These are phyloP conservation scores for Torymus auratus DNA, from an alignment of 2,888 invertebrate species.

Conservation along the genomic window DNA sequence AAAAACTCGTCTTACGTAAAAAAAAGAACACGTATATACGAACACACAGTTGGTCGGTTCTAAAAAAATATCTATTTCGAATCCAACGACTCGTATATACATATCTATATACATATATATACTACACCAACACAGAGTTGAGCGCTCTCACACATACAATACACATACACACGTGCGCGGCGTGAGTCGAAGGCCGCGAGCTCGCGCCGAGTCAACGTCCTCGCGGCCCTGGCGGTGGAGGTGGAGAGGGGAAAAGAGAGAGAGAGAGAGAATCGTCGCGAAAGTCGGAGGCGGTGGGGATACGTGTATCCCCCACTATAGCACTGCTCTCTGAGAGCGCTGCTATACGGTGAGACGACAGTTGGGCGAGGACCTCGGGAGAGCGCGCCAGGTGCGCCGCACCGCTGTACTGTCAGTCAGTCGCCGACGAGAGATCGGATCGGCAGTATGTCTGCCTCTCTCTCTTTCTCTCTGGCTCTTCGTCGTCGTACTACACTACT, in stretches of 20 bases:
- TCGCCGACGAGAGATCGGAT: neutral
- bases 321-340: neutral
- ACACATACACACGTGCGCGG: neutral
- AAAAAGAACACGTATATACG: neutral
- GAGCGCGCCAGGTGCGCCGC: constrained; percentile 55
- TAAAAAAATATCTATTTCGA: constrained; percentile 49
- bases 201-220: constrained; percentile 70
- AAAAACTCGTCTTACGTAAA: constrained; percentile 23
- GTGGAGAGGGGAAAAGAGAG: neutral
- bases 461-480: no score
- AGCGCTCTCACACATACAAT: neutral
- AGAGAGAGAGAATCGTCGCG: constrained; percentile 11
- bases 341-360: neutral
- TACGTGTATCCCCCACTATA: neutral
- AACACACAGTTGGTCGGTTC: no score
- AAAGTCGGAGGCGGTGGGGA: constrained; percentile 26
- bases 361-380: constrained; percentile 57
- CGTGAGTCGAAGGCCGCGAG: constrained; percentile 55
- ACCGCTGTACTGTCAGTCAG: no score
- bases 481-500: no score
- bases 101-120: no score
- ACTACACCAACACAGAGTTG: neutral
- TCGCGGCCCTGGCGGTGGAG: constrained; percentile 41
- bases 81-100: neutral
- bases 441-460: no score